Evolutionary conservation across 2,888 invertebrate genomes (phyloP).

Genomic region (Sialis lutaria): DNA sequence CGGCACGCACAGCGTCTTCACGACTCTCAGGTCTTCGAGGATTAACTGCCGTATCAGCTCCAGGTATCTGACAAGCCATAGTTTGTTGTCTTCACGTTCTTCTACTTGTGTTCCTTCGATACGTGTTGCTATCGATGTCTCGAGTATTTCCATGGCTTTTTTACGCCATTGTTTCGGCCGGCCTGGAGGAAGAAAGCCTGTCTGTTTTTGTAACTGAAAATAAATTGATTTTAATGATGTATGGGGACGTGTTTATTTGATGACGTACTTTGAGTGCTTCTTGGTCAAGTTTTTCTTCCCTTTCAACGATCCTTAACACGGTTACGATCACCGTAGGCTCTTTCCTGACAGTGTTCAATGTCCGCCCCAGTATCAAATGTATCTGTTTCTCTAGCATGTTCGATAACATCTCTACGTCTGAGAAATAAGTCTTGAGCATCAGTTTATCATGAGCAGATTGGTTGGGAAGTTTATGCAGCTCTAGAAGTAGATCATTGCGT

Average conservation of each 20-base stretch:
- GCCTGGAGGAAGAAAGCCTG: conserved; percentile 85
- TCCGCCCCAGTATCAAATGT: conserved; percentile 72
- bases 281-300: conserved; percentile 89
- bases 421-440: conserved; percentile 89
- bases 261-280: conserved; percentile 49
- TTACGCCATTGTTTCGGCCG: conserved; percentile 84
- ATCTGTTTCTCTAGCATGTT: conserved; percentile 80
- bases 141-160: conserved; percentile 68
- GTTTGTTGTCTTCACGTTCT: conserved; percentile 75
- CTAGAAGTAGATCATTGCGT: conserved; percentile 85
- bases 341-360: conserved; percentile 85
- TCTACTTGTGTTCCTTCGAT: conserved; percentile 93
- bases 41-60: conserved; percentile 76
- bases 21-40: conserved; percentile 78
- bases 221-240: too few relatives aligned
- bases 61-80: conserved; percentile 90
- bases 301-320: conserved; percentile 85
- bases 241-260: background rate
- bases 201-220: conserved; percentile 50
- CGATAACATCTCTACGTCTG: conserved; percentile 84
- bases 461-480: conserved; percentile 83
- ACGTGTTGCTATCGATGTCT: conserved; percentile 60
- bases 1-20: conserved; percentile 75
- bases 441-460: conserved; percentile 80
- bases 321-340: conserved; percentile 93